Evolutionary conservation across 2,888 invertebrate species (phyloP), one percentile per base, ranked within the genome.

Genomic region (Sinodicranocentrus sp.): DNA sequence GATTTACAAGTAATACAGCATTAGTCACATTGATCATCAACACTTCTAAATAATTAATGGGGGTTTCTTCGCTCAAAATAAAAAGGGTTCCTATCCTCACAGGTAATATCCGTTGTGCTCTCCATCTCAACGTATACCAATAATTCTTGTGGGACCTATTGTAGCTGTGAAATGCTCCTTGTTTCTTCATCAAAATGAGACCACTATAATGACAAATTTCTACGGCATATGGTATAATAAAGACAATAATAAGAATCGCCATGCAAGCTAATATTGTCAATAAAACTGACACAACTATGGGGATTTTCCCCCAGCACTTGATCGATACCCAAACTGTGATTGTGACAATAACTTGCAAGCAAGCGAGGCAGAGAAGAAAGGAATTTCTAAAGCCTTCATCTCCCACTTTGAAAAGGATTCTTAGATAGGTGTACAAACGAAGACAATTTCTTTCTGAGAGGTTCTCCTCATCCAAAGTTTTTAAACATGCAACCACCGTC

Each of bases 271-370:
- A 6, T 1, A 39, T 1, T 8, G 17, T 33, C 17, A 33, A 8
- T 8, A 43, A 10, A n/a, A 75, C 6, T 6, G 63, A 63, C 17
- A 75, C 19, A 28, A 59, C 61, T 10, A 15, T 72, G 5, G 72
- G 72, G 5, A 72, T 19, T 5, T 8, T 5, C 15, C 44, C 44
- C 72, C 59, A 59, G 21, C 59, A 59, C 25, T 72, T 72, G 15
- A 72, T 6, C 0, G 44, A 15, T 21, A 28, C 23, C 72, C 72
- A 72, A 13, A 28, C 8, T 15, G 44, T 19, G 1, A 1, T n/a
- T 0, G 44, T 61, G 19, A 72, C 59, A 2, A 72, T 10, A 21
- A 72, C 10, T 23, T 43, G 61, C n/a, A 23, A 1, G 25, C 59
- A 59, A 10, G 43, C 6, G 5, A 72, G n/a, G 1, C 39, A 6